Percentiles rank a stretch among this genome's conserved stretches.
Conservation (phyloP, 2,113 vertebrate species). For the Anolis carolinensis region DNA sequence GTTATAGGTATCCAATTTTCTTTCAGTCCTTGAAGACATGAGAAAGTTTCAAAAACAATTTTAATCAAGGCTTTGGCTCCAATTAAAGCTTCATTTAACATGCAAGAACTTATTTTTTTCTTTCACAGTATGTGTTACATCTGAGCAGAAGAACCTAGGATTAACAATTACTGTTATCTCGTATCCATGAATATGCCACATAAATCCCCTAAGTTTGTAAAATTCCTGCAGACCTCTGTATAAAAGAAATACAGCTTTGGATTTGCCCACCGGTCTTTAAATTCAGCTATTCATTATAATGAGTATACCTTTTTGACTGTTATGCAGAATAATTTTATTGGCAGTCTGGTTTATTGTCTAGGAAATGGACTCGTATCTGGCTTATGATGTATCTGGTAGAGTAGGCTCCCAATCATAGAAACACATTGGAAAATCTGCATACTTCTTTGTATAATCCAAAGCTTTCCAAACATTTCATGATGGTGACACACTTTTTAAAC, state of each 20-base stretch:
- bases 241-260: slow-evolving; percentile 46
- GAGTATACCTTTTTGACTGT: slow-evolving; percentile 53
- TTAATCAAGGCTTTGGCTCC: slow-evolving; percentile 42
- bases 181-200: not conserved
- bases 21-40: slow-evolving; percentile 32
- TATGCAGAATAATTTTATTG: slow-evolving; percentile 67
- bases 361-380: slow-evolving; percentile 67
- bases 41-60: slow-evolving; percentile 3
- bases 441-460: slow-evolving; percentile 34
- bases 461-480: too few species aligned
- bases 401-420: slow-evolving; percentile 52
- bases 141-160: slow-evolving; percentile 27
- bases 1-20: not conserved
- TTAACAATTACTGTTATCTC: not conserved
- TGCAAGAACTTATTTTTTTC: slow-evolving; percentile 13
- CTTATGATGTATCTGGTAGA: slow-evolving; percentile 36
- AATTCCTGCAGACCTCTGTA: not conserved
- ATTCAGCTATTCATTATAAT: slow-evolving; percentile 51
- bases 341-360: slow-evolving; percentile 52
- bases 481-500: too few species aligned
- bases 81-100: slow-evolving; percentile 37
- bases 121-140: not conserved
- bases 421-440: slow-evolving; percentile 46
- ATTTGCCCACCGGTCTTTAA: slow-evolving; percentile 33
- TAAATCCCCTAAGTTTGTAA: not conserved